Percentiles rank a stretch among this genome's conserved stretches.
These are phyloP conservation scores for Miltochrista miniata DNA, from an alignment of 2,888 invertebrate genomes.

Conservation along the genomic window DNA sequence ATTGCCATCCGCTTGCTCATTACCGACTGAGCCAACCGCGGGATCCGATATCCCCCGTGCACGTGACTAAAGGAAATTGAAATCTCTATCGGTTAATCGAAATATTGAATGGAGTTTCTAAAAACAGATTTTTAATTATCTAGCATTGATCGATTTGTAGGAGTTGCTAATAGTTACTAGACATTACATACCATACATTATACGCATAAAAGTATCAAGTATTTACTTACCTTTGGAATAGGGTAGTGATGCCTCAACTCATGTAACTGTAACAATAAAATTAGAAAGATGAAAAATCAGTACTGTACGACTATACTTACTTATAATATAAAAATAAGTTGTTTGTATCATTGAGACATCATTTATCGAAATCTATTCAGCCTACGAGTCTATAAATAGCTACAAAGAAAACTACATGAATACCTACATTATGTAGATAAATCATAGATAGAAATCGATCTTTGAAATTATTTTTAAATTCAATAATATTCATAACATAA, in stretches of 20 bases:
- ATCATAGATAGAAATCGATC: neutral
- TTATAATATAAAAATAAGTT: too few species aligned
- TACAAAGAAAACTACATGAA: too few species aligned
- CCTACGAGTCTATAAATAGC: too few species aligned
- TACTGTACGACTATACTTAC: too few species aligned
- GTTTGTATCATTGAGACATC: too few species aligned
- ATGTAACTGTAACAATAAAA: too few species aligned
- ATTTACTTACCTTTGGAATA: too few species aligned
- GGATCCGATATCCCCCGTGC: conserved; percentile 77
- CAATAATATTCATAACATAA: neutral
- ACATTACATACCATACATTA: neutral
- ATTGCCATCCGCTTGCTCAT: conserved; percentile 81
- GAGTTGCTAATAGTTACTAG: neutral
- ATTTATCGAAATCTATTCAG: too few species aligned
- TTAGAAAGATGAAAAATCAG: too few species aligned
- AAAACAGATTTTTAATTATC: conserved; percentile 62
- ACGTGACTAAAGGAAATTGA: conserved; percentile 83
- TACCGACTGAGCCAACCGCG: conserved; percentile 78
- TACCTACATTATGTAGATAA: too few species aligned
- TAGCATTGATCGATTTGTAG: conserved; percentile 16
- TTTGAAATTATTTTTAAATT: neutral
- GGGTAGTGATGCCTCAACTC: too few species aligned
- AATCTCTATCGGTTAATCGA: conserved; percentile 82
- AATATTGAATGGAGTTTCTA: conserved; percentile 70
- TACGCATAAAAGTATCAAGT: too few species aligned